These are phyloP conservation scores for Pangasius mekongensis DNA, from an alignment of 2,797 vertebrate genomes.

Conservation along the genomic window DNA sequence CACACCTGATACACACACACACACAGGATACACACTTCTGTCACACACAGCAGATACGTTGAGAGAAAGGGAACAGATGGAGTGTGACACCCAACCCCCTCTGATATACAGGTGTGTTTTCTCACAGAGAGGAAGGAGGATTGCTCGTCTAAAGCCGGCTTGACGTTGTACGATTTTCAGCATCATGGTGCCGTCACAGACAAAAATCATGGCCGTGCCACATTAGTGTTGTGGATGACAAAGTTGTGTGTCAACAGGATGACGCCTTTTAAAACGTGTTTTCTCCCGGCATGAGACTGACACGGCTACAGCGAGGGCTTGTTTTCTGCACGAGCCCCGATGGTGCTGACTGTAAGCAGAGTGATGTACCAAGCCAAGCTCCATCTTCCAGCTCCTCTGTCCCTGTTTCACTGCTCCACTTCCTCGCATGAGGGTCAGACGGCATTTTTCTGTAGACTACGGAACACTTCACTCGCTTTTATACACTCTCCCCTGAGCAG, in stretches of 20 bases:
- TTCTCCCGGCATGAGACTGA: background rate
- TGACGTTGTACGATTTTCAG: background rate
- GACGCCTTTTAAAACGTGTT: too few species aligned
- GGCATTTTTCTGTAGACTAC: background rate
- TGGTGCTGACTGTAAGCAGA: background rate
- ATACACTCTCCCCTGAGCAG: background rate
- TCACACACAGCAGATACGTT: background rate
- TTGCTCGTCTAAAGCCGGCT: background rate
- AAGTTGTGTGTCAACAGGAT: background rate
- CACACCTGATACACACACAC: slow-evolving; percentile 48
- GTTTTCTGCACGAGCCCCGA: background rate
- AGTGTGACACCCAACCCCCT: slow-evolving; percentile 8
- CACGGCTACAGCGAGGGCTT: background rate
- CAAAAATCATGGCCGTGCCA: background rate
- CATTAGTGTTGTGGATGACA: background rate
- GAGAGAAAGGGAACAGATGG: slow-evolving; percentile 41
- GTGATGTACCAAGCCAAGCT: background rate
- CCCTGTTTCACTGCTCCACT: background rate
- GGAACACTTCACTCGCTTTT: background rate
- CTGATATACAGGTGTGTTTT: slow-evolving; percentile 21
- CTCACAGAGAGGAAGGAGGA: background rate
- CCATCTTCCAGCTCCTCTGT: background rate
- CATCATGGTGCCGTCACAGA: background rate
- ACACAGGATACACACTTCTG: background rate
- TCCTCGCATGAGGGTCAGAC: background rate